Percentiles rank a stretch among this genome's conserved stretches.
These are phyloP conservation scores for Neodiprion pinetum DNA, from an alignment of 1,140 invertebrate species.

Conservation along the genomic window DNA sequence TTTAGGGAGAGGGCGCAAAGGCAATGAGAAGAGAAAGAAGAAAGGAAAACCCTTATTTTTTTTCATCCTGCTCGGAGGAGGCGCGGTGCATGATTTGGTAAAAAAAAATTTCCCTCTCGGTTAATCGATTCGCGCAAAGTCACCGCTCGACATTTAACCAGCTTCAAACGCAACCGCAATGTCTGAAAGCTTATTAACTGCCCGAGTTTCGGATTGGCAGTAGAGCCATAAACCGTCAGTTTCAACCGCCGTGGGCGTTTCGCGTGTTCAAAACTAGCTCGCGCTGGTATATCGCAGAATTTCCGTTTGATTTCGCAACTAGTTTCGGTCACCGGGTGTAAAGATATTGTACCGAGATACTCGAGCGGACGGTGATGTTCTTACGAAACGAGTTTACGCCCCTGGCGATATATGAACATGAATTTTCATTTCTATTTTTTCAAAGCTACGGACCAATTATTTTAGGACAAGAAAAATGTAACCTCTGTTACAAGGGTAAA, in stretches of 20 bases:
- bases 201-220: not conserved
- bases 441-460: too few species aligned
- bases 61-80: not conserved
- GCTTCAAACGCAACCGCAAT: constrained; percentile 7
- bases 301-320: not conserved
- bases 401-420: too few species aligned
- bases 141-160: not conserved
- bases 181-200: not conserved
- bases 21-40: too few species aligned
- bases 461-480: too few species aligned
- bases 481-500: too few species aligned
- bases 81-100: not conserved
- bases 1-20: too few species aligned
- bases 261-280: not conserved
- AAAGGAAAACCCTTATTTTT: not conserved
- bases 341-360: too few species aligned
- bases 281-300: not conserved
- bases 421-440: too few species aligned
- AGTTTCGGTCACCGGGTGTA: not conserved
- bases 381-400: too few species aligned
- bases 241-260: not conserved
- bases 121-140: too few species aligned
- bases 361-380: too few species aligned
- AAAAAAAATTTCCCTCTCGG: not conserved
- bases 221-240: not conserved